phyloP scores from a whole-genome alignment of 2,797 vertebrate species.

The Gadopsis bispinosus region DNA sequence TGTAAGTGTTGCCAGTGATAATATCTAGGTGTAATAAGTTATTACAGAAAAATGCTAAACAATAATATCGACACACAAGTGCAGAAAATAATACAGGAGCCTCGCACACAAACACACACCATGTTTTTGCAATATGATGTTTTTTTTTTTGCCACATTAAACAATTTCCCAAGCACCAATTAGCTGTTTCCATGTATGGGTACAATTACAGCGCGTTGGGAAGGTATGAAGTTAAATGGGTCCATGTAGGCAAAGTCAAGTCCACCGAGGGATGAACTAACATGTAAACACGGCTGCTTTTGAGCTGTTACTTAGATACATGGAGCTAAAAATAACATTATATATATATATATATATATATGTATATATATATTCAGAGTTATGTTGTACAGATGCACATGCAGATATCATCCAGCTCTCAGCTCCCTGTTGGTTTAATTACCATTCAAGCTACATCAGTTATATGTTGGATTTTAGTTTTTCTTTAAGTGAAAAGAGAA shows the following conservation, averaged over 20 bases:
- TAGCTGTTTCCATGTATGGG: neutral
- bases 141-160: neutral
- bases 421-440: neutral
- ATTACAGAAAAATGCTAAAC: neutral
- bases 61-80: neutral
- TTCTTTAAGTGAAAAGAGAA: conserved; percentile 23
- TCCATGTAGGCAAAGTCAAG: neutral
- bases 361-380: neutral
- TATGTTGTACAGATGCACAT: neutral
- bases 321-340: neutral
- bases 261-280: neutral
- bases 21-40: neutral
- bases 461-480: neutral
- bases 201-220: neutral
- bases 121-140: neutral
- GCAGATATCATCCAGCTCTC: neutral
- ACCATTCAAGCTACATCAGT: conserved; percentile 2
- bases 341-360: too few relatives aligned
- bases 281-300: neutral
- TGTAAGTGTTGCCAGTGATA: neutral
- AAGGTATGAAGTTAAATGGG: neutral
- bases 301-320: neutral
- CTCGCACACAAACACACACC: neutral
- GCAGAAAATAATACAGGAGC: neutral
- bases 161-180: neutral